Percentiles rank a stretch among this genome's conserved stretches.
Conservation (phyloP, 2,113 vertebrate species). For the Mormyrus iriodes region DNA sequence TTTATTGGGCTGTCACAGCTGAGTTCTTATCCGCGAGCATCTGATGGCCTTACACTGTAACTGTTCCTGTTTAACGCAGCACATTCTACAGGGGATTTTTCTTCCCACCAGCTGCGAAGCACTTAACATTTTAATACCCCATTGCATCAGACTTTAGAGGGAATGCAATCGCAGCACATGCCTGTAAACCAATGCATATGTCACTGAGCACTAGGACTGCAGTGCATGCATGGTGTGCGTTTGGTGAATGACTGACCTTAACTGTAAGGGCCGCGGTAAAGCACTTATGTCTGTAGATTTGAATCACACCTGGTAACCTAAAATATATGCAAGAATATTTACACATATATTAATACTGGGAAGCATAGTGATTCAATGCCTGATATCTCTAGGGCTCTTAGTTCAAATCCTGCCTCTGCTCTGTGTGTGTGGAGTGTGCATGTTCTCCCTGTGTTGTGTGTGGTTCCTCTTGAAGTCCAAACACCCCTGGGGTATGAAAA, state of each 20-base stretch:
- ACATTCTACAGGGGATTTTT: not conserved
- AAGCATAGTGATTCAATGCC: not conserved
- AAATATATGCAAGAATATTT: not conserved
- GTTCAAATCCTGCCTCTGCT: not conserved
- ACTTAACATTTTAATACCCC: constrained; percentile 10
- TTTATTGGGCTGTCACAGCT: not conserved
- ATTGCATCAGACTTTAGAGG: not conserved
- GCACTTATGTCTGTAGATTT: too few relatives aligned
- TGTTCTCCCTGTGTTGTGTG: not conserved
- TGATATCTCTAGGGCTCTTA: not conserved
- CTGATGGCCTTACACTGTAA: not conserved
- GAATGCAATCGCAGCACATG: not conserved
- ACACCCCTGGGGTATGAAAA: not conserved
- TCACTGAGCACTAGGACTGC: not conserved
- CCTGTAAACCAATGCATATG: not conserved
- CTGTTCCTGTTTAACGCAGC: not conserved
- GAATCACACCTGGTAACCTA: not conserved
- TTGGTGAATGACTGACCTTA: not conserved
- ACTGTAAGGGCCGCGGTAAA: not conserved
- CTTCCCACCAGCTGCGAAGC: not conserved
- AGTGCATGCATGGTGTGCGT: not conserved
- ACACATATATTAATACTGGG: not conserved
- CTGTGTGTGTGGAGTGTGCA: not conserved
- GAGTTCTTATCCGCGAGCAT: too few relatives aligned
- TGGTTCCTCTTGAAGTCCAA: not conserved